These are phyloP conservation scores for Prosapia bicincta DNA, from an alignment of 2,888 invertebrate genomes.

Conservation along the genomic window DNA sequence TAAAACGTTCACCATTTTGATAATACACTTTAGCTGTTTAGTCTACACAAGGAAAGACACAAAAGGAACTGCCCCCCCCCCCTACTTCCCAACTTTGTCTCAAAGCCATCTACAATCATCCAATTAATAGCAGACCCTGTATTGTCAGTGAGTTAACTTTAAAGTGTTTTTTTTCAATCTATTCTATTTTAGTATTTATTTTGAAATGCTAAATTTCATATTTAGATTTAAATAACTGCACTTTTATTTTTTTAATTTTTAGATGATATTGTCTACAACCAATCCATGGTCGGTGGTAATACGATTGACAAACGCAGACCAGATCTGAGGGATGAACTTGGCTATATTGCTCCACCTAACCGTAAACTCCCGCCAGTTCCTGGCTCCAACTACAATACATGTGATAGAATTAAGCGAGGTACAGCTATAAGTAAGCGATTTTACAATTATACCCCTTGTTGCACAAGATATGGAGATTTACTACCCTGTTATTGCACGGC, in stretches of 20 bases:
- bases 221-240: background rate
- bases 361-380: conserved; percentile 89
- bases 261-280: conserved; percentile 92
- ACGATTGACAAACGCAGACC: conserved; percentile 82
- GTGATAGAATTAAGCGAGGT: conserved; percentile 91
- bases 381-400: conserved; percentile 90
- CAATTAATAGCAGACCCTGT: too few relatives aligned
- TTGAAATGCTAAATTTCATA: too few relatives aligned
- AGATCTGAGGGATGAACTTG: conserved; percentile 80
- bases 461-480: background rate
- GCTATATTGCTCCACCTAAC: conserved; percentile 91
- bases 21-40: too few relatives aligned
- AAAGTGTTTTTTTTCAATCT: too few relatives aligned
- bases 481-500: background rate
- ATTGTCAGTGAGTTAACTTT: too few relatives aligned
- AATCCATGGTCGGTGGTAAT: conserved; percentile 64
- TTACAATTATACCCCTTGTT: background rate
- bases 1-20: too few relatives aligned
- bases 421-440: conserved; percentile 81
- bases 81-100: too few relatives aligned
- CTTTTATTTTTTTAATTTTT: conserved; percentile 34
- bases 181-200: too few relatives aligned
- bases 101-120: too few relatives aligned
- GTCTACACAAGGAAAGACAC: too few relatives aligned
- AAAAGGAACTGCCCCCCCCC: too few relatives aligned